phyloP scores from a whole-genome alignment of 2,888 invertebrate genomes.

The Noctuana brunneofusca region DNA sequence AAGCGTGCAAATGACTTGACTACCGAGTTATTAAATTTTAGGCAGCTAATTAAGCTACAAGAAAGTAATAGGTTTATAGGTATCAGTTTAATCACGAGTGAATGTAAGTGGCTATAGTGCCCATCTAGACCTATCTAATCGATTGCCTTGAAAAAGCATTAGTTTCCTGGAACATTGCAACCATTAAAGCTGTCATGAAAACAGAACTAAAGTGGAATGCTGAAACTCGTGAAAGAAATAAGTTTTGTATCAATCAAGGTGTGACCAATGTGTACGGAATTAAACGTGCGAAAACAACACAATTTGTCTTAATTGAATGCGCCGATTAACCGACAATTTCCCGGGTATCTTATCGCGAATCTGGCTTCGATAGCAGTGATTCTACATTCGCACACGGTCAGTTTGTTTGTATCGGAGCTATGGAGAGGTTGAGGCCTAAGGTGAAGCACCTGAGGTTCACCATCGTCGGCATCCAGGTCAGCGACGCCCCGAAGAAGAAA shows the following conservation, averaged over 20 bases:
- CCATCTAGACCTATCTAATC: too few species aligned
- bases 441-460: slow-evolving; percentile 49
- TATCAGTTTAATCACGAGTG: neutral
- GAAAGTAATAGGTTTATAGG: neutral
- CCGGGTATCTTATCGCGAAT: slow-evolving; percentile 29
- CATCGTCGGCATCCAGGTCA: slow-evolving; percentile 60
- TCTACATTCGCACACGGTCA: neutral
- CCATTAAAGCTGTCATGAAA: neutral
- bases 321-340: slow-evolving; percentile 23
- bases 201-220: neutral
- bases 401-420: neutral
- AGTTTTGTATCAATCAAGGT: slow-evolving; percentile 4
- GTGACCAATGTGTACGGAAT: neutral
- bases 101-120: neutral
- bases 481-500: slow-evolving; percentile 42
- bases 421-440: slow-evolving; percentile 43
- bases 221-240: neutral
- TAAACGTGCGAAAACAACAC: slow-evolving; percentile 7
- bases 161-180: neutral
- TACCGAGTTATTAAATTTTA: neutral
- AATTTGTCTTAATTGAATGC: slow-evolving; percentile 15
- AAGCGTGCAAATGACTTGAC: too few species aligned
- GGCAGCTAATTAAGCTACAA: neutral
- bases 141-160: too few species aligned
- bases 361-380: slow-evolving; percentile 18